phyloP scores from a whole-genome alignment of 53 echinoderm and acorn worm genomes.

The Antedon mediterranea region DNA sequence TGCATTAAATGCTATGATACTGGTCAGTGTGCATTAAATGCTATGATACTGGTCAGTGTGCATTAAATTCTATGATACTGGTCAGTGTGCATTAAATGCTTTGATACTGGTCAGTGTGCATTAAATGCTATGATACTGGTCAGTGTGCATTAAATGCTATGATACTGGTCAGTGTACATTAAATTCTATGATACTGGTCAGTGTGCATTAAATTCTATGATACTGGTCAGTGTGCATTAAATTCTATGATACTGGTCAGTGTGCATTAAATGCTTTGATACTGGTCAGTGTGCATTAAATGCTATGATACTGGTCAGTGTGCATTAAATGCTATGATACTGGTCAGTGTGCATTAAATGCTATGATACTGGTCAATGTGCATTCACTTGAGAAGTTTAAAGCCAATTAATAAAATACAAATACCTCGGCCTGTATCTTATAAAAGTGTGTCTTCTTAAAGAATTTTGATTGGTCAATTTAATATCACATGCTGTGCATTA shows the following conservation, averaged over 20 bases:
- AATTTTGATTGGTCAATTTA: no score
- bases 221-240: slow-evolving; percentile 65
- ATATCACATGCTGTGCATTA: no score
- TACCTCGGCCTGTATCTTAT: no score
- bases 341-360: slow-evolving; percentile 74
- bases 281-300: slow-evolving; percentile 68
- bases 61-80: no score
- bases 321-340: slow-evolving; percentile 85
- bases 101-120: slow-evolving; percentile 62
- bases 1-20: slow-evolving; percentile 84
- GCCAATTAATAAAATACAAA: no score
- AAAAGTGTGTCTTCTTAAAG: no score
- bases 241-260: slow-evolving; percentile 85
- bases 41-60: slow-evolving; percentile 66
- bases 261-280: slow-evolving; percentile 81
- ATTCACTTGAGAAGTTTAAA: no score
- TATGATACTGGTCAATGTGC: slow-evolving; percentile 69
- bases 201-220: slow-evolving; percentile 77
- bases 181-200: slow-evolving; percentile 94
- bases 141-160: slow-evolving; percentile 64
- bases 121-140: slow-evolving; percentile 97
- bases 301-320: slow-evolving; percentile 76
- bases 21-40: slow-evolving; percentile 73
- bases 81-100: slow-evolving; percentile 96
- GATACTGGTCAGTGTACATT: slow-evolving; percentile 65